phyloP scores from a whole-genome alignment of 30 jellyfish, hydroid and myxozoan species.

The Aurelia aurita complex sp. Pacific region DNA sequence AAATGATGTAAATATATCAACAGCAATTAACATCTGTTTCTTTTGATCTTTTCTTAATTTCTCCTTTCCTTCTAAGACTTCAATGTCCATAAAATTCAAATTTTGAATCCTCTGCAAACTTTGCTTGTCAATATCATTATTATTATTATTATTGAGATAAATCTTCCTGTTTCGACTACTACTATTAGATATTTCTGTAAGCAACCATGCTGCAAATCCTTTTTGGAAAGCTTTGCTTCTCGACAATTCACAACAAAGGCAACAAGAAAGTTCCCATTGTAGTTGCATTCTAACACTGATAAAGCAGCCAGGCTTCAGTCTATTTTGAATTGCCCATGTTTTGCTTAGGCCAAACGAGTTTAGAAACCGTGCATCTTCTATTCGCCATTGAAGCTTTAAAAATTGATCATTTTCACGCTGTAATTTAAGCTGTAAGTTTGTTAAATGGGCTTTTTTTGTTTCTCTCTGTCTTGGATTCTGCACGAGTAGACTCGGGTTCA shows the following conservation, averaged over 20 bases:
- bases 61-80: background rate
- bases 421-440: no score
- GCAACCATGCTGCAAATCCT: constrained; percentile 39
- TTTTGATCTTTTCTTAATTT: background rate
- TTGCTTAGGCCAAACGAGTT: no score
- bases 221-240: constrained; percentile 17
- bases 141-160: constrained; percentile 2
- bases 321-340: no score
- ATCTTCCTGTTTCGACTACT: background rate
- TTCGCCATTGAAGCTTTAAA: no score
- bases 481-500: no score
- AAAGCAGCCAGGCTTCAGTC: no score
- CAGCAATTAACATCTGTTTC: background rate
- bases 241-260: constrained; percentile 31
- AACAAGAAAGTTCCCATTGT: constrained; percentile 45
- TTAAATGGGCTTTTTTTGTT: no score
- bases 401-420: no score
- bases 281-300: constrained; percentile 7
- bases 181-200: background rate
- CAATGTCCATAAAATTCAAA: background rate
- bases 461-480: no score
- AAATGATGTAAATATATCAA: background rate
- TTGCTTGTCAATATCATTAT: background rate
- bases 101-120: background rate
- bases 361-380: no score